A percentile compares a stretch with the other conserved stretches of the same genome.
These are phyloP conservation scores for Trichacis sp. DNA, from an alignment of 2,888 invertebrate genomes.

Conservation along the genomic window DNA sequence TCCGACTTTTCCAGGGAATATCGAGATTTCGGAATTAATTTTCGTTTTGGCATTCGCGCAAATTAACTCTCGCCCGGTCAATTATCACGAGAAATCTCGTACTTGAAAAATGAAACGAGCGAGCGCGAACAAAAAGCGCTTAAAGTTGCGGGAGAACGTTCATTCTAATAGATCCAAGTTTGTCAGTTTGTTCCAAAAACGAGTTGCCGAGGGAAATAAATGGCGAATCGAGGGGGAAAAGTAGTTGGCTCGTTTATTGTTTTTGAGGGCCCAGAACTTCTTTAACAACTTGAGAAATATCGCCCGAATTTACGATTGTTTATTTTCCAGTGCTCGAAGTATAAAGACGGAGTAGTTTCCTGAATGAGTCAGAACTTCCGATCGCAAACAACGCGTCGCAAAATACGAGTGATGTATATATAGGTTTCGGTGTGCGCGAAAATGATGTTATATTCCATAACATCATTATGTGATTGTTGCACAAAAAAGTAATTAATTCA, in stretches of 20 bases:
- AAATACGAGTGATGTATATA: slow-evolving; percentile 22
- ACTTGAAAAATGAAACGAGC: neutral
- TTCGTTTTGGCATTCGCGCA: neutral
- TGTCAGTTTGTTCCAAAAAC: slow-evolving; percentile 3
- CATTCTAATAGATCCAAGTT: slow-evolving; percentile 4
- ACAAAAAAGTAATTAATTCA: no score
- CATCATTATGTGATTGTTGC: no score
- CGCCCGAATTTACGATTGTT: slow-evolving; percentile 36
- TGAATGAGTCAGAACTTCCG: slow-evolving; percentile 24
- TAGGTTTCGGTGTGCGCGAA: slow-evolving; percentile 46
- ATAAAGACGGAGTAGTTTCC: slow-evolving; percentile 24
- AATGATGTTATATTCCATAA: no score
- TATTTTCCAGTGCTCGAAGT: slow-evolving; percentile 23
- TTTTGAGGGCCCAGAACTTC: slow-evolving; percentile 18
- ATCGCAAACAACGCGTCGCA: slow-evolving; percentile 34
- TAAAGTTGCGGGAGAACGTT: neutral
- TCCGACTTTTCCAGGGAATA: neutral
- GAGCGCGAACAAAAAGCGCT: neutral
- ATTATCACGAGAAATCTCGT: no score
- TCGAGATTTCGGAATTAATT: neutral
- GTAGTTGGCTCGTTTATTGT: neutral
- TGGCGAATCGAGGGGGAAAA: neutral
- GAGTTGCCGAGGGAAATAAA: neutral
- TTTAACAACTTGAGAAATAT: slow-evolving; percentile 28
- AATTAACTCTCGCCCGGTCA: no score